Evolutionary conservation across 2,113 vertebrate genomes (phyloP).

Genomic region (Bubo bubo): DNA sequence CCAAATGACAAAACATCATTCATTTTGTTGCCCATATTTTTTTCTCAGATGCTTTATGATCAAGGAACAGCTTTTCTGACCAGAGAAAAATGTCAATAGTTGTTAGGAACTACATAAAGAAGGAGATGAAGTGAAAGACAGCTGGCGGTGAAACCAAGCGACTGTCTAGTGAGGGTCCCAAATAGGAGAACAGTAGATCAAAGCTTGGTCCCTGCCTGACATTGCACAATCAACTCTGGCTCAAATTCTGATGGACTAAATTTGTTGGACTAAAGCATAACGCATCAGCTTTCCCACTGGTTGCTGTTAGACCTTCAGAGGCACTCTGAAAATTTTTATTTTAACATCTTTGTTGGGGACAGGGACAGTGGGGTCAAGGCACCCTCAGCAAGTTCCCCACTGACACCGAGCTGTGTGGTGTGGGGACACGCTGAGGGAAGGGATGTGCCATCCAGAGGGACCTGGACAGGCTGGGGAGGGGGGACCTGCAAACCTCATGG

Average conservation of each 20-base stretch:
- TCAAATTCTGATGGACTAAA: not conserved
- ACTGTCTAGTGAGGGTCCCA: not conserved
- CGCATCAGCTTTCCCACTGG: fast-evolving
- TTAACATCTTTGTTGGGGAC: no score
- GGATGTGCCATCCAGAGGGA: no score
- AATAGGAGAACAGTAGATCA: not conserved
- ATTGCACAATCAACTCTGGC: not conserved
- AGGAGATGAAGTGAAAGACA: not conserved
- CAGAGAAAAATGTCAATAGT: not conserved
- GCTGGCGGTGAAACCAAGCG: fast-evolving
- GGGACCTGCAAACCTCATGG: no score
- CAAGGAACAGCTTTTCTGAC: not conserved
- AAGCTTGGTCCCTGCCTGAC: not conserved
- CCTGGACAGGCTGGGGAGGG: no score
- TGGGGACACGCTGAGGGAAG: no score
- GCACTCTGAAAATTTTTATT: no score
- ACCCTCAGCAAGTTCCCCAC: no score
- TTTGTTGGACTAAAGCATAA: not conserved
- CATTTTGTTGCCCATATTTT: not conserved
- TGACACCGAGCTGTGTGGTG: no score
- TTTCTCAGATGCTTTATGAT: not conserved
- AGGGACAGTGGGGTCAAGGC: no score
- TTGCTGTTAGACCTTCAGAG: not conserved
- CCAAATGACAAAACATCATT: not conserved
- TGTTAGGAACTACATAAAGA: not conserved